Evolutionary conservation across 2,888 invertebrate genomes (phyloP).

Genomic region (Leptinotarsa peninsularis): DNA sequence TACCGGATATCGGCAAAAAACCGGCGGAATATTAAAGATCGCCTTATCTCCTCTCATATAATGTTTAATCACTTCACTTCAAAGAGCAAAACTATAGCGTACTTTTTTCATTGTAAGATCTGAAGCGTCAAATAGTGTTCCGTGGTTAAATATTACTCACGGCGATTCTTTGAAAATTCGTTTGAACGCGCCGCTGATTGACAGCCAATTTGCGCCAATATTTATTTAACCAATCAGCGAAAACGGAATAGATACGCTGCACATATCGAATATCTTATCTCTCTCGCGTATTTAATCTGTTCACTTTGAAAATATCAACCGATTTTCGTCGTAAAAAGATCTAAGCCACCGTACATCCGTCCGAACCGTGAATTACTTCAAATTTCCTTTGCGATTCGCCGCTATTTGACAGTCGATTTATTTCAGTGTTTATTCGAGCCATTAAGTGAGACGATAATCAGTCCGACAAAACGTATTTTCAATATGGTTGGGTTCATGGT

Average conservation of each 20-base stretch:
- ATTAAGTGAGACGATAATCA: neutral
- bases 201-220: slow-evolving; percentile 40
- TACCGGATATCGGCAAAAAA: neutral
- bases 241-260: slow-evolving; percentile 27
- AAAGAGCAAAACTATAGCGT: neutral
- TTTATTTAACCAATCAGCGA: slow-evolving; percentile 48
- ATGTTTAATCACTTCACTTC: slow-evolving; percentile 9
- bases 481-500: too few relatives aligned
- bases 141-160: neutral
- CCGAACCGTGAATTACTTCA: neutral
- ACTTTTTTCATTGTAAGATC: neutral
- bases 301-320: slow-evolving; percentile 2
- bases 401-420: slow-evolving; percentile 1
- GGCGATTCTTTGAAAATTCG: slow-evolving; percentile 28
- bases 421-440: neutral
- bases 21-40: slow-evolving; percentile 1
- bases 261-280: slow-evolving; percentile 12
- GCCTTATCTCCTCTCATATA: neutral
- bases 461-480: too few relatives aligned
- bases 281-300: neutral
- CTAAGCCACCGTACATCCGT: slow-evolving; percentile 1
- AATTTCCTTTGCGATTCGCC: neutral
- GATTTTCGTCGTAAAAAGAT: slow-evolving; percentile 2
- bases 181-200: slow-evolving; percentile 41
- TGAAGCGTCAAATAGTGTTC: neutral